A percentile compares a stretch with the other conserved stretches of the same genome.
phyloP scores from a whole-genome alignment of 2,113 vertebrate species.

The Tiliqua scincoides region DNA sequence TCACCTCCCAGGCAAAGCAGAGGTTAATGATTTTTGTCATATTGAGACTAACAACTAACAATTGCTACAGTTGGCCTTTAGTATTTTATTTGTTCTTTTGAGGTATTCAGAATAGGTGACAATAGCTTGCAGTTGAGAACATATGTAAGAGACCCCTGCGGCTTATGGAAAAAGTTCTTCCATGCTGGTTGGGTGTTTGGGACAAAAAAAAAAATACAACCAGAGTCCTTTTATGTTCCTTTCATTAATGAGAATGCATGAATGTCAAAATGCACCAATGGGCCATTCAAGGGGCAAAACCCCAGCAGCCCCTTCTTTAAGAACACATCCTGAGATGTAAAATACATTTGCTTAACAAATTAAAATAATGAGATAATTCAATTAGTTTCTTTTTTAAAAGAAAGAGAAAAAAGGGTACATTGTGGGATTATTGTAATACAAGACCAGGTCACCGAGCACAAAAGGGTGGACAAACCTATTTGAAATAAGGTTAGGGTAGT shows the following conservation, averaged over 20 bases:
- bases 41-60: slow-evolving; percentile 94
- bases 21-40: slow-evolving; percentile 93
- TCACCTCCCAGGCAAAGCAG: slow-evolving; percentile 74
- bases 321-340: slow-evolving; percentile 95
- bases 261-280: slow-evolving; percentile 95
- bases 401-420: slow-evolving; percentile 88
- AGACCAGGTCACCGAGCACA: slow-evolving; percentile 87
- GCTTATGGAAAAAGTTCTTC: slow-evolving; percentile 92
- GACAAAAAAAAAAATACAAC: slow-evolving; percentile 93
- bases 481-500: slow-evolving; percentile 90
- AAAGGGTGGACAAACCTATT: slow-evolving; percentile 88
- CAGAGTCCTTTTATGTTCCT: slow-evolving; percentile 90
- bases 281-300: slow-evolving; percentile 95
- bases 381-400: slow-evolving; percentile 90
- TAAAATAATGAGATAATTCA: slow-evolving; percentile 98
- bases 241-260: slow-evolving; percentile 93
- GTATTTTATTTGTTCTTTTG: slow-evolving; percentile 90
- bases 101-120: slow-evolving; percentile 97
- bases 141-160: slow-evolving; percentile 98
- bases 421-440: slow-evolving; percentile 94
- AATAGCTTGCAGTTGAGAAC: slow-evolving; percentile 99
- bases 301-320: slow-evolving; percentile 90
- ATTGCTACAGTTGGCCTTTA: slow-evolving; percentile 96
- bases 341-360: slow-evolving; percentile 99
- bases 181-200: slow-evolving; percentile 92